phyloP scores from a whole-genome alignment of 1,140 invertebrate genomes.

The Drosophila pectinifera region DNA sequence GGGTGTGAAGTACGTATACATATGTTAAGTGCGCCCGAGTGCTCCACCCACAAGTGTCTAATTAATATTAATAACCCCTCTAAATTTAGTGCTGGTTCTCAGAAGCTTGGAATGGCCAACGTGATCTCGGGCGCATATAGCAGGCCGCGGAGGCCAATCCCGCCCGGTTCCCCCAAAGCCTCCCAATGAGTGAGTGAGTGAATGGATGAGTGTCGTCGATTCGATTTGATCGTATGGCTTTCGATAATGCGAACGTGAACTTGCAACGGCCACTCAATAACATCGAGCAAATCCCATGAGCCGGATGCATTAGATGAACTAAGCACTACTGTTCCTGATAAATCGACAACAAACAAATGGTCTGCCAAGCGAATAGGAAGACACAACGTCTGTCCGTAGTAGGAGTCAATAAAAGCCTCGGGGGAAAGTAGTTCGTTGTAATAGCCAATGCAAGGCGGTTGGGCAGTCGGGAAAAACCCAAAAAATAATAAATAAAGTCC shows the following conservation, averaged over 20 bases:
- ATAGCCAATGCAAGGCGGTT: slow-evolving; percentile 19
- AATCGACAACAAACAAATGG: slow-evolving; percentile 49
- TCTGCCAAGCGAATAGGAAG: slow-evolving; percentile 23
- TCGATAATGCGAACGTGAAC: slow-evolving; percentile 49
- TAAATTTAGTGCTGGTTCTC: slow-evolving; percentile 30
- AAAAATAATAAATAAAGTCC: not conserved
- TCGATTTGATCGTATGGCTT: slow-evolving; percentile 18
- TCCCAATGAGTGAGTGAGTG: slow-evolving; percentile 2
- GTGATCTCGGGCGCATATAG: slow-evolving; percentile 36
- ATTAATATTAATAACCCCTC: slow-evolving; percentile 55
- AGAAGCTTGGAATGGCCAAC: slow-evolving; percentile 22
- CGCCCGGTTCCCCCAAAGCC: not conserved
- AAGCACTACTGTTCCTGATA: slow-evolving; percentile 50
- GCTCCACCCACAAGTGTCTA: slow-evolving; percentile 42
- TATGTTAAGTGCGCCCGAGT: slow-evolving; percentile 28
- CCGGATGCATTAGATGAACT: slow-evolving; percentile 52
- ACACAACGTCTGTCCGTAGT: not conserved
- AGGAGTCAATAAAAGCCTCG: slow-evolving; percentile 36
- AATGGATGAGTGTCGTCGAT: slow-evolving; percentile 21
- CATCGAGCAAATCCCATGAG: slow-evolving; percentile 59
- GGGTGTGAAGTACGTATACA: slow-evolving; percentile 31
- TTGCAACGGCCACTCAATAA: slow-evolving; percentile 41
- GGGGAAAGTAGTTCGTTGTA: slow-evolving; percentile 28
- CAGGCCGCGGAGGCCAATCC: slow-evolving; percentile 2
- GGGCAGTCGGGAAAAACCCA: not conserved